Percentiles rank a stretch among this genome's conserved stretches.
Conservation (phyloP, 1,140 invertebrate species). For the Euwallacea fornicatus region DNA sequence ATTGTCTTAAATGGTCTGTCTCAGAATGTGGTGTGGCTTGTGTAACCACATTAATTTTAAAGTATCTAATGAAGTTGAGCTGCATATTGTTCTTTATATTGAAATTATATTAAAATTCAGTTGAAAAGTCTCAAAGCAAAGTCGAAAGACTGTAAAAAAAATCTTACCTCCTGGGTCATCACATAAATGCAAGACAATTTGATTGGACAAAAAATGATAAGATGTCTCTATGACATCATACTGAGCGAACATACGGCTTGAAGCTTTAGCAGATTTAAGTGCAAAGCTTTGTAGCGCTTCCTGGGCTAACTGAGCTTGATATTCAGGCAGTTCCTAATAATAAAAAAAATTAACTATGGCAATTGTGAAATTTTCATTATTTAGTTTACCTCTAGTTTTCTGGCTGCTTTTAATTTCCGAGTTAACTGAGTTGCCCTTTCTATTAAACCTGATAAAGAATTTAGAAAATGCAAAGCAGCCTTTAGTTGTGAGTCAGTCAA, state of each 20-base stretch:
- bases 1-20: too few species aligned
- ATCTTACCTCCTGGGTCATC: constrained; percentile 87
- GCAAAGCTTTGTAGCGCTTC: constrained; percentile 55
- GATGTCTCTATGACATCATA: constrained; percentile 97
- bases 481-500: constrained; percentile 95
- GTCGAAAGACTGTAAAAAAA: too few species aligned
- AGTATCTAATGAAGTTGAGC: too few species aligned
- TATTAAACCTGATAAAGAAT: constrained; percentile 85
- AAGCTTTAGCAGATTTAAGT: constrained; percentile 38
- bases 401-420: constrained; percentile 83
- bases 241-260: constrained; percentile 74
- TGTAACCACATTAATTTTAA: too few species aligned
- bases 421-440: constrained; percentile 80
- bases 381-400: constrained; percentile 77
- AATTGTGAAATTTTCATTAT: background rate
- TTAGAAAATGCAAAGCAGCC: constrained; percentile 91
- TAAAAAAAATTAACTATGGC: background rate
- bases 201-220: constrained; percentile 92
- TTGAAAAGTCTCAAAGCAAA: background rate
- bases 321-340: constrained; percentile 72
- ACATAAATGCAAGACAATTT: constrained; percentile 95
- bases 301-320: constrained; percentile 74
- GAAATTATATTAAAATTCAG: background rate
- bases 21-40: too few species aligned
- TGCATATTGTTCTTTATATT: too few species aligned